Base-by-base conservation (phyloP, 92 coral and sea anemone species). In the Chrysogorgia sp. region DNA sequence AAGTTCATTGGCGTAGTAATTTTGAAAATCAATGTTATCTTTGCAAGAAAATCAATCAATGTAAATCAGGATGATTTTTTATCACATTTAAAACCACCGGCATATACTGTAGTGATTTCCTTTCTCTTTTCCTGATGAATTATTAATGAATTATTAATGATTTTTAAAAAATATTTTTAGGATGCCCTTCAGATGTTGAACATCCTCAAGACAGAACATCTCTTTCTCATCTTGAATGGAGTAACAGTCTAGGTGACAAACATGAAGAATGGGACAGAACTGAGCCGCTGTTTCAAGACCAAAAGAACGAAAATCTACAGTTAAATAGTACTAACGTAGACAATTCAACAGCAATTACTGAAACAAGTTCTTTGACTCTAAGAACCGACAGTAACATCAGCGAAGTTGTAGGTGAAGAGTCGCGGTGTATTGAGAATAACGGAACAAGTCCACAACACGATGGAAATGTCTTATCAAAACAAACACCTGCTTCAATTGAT, bases 211-310 rank as follows among this genome's bases (percentile, higher is more conserved):
- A 47, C 10, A 7, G 53, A 47, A 47, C 76, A 30, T 28, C 76
- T 5, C 65, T 72, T 59, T 32, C 64, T 14, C 79, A 41, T 10
- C 34, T 43, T 21, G 31, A 58, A 22, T 72, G 79, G 79, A 53
- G 65, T 72, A 65, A 72, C 30, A 69, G 34, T 48, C 60, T 60
- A 0, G 60, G 34, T 45, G 40, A 35, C 14, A 0, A 25, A 22
- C 60, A 69, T 8, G 56, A 69, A 14, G 40, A 2, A 0, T 1
- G 24, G 0, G 23, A 28, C 17, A n/a, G 15, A 15, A 15, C 15
- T 6, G 10, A 47, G 2, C 7, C 14, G n/a, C 10, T 7, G 7
- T 7, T 2, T 15, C 53, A 15, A 15, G 14, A 7, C 2, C 53
- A 15, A 15, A 47, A 47, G 2, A 47, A 7, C 53, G n/a, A 47